These are phyloP conservation scores for Oriolus oriolus DNA, from an alignment of 2,113 vertebrate genomes.

Conservation along the genomic window DNA sequence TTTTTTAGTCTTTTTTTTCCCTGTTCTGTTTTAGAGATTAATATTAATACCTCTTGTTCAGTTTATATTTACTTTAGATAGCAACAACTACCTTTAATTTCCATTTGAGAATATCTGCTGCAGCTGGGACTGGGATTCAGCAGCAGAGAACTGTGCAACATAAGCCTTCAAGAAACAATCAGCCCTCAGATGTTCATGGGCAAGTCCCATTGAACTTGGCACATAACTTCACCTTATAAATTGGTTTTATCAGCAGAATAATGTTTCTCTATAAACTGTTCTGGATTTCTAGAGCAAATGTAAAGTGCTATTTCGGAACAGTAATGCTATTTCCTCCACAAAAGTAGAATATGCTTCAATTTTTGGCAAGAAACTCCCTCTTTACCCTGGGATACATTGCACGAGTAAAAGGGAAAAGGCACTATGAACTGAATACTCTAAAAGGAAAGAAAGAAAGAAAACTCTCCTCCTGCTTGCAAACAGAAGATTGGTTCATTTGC, in stretches of 20 bases:
- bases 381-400: slow-evolving; percentile 20
- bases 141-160: background rate
- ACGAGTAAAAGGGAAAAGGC: slow-evolving; percentile 31
- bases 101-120: background rate
- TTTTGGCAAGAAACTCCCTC: slow-evolving; percentile 27
- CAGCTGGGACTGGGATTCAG: background rate
- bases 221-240: background rate
- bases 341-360: slow-evolving; percentile 2
- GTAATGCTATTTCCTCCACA: background rate
- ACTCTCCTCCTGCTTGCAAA: slow-evolving; percentile 23
- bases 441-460: background rate
- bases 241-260: slow-evolving; percentile 25
- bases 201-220: background rate
- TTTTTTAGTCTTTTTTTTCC: background rate
- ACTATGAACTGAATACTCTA: slow-evolving; percentile 30
- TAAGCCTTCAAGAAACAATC: background rate
- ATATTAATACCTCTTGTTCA: background rate
- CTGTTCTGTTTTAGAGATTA: background rate
- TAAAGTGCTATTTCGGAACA: background rate
- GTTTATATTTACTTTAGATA: background rate
- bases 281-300: background rate
- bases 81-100: background rate
- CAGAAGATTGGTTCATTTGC: slow-evolving; percentile 34
- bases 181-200: background rate
- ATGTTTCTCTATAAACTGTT: slow-evolving; percentile 6